Percentiles rank a stretch among this genome's conserved stretches.
Conservation (phyloP, 2,888 invertebrate genomes). For the Toxonevra muliebris region DNA sequence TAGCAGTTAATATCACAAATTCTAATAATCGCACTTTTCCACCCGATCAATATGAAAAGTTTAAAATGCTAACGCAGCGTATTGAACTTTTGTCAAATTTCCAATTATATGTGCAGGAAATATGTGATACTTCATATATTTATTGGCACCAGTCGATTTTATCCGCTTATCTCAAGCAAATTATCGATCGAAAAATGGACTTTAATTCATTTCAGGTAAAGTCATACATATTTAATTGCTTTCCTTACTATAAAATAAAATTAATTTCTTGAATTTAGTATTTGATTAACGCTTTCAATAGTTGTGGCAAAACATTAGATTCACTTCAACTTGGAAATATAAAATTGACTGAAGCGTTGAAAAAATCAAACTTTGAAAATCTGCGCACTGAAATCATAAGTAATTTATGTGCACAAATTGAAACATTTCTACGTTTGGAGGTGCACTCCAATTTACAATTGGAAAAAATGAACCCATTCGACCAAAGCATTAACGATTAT, state of each 20-base stretch:
- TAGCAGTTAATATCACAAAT: conserved; percentile 74
- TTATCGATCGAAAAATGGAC: conserved; percentile 74
- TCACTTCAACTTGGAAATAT: conserved; percentile 43
- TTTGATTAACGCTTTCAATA: conserved; percentile 66
- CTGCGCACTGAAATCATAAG: conserved; percentile 71
- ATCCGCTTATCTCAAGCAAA: conserved; percentile 78
- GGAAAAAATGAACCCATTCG: conserved; percentile 77
- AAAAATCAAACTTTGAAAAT: conserved; percentile 53
- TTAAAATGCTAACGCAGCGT: conserved; percentile 72
- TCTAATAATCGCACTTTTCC: conserved; percentile 65
- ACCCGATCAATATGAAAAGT: conserved; percentile 72
- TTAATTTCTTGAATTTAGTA: conserved; percentile 57
- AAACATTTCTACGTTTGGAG: conserved; percentile 90
- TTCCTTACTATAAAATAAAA: background rate
- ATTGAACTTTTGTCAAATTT: conserved; percentile 73
- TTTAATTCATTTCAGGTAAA: conserved; percentile 61
- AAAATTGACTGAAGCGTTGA: conserved; percentile 48
- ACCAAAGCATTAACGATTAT: conserved; percentile 68
- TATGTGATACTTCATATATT: conserved; percentile 80
- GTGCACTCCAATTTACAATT: conserved; percentile 90
- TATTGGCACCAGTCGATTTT: conserved; percentile 84
- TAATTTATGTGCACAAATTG: conserved; percentile 85
- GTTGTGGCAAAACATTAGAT: conserved; percentile 56
- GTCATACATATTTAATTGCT: background rate
- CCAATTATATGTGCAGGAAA: conserved; percentile 68